Base-by-base conservation (phyloP, 2,888 invertebrate species). In the Drosophila gaucha region DNA sequence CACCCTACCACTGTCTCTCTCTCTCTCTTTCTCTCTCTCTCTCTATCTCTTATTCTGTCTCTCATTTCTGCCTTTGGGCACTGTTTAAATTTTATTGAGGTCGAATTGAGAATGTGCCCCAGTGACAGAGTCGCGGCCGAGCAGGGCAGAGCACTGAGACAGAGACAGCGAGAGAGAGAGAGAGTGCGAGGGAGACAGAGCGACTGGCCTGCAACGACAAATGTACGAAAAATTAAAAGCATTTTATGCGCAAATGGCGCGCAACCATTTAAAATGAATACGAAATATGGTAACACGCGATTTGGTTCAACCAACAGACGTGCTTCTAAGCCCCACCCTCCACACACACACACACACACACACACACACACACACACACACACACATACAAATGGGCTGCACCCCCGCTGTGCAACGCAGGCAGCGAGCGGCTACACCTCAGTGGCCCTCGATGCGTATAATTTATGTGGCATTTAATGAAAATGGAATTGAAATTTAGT, bases 401-500 rank as follows among this genome's bases (percentile, higher is more conserved):
- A 12, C 18, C 30, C 24, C 51, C 33, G 10, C 14, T 30, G 36
- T 28, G 50, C 30, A 10, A 14, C 20, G 26, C 55, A n/a, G 41
- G 47, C 6, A 3, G 24, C 18, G 20, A 60, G 67, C 39, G 60
- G 74, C 56, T 64, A 20, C 62, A 62, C 62, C 56, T 66, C 68
- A 47, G 46, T 35, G 31, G 46, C 65, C 49, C 62, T 46, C 74
- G 73, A 62, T 86, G 71, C 71, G 84, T 78, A 84, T 88, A 88
- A 86, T 86, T 86, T 88, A 86, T 86, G 86, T 84, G 86, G 84
- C 85, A 86, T 86, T 86, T 88, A 86, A 88, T 86, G 88, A 88
- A 88, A 86, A 77, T 75, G 84, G 82, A 86, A 86, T 88, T 86
- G 86, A 82, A 86, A 86, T 84, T 88, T 84, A 84, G 85, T 86